phyloP scores from a whole-genome alignment of 2,888 invertebrate genomes.

The Unio pictorum region DNA sequence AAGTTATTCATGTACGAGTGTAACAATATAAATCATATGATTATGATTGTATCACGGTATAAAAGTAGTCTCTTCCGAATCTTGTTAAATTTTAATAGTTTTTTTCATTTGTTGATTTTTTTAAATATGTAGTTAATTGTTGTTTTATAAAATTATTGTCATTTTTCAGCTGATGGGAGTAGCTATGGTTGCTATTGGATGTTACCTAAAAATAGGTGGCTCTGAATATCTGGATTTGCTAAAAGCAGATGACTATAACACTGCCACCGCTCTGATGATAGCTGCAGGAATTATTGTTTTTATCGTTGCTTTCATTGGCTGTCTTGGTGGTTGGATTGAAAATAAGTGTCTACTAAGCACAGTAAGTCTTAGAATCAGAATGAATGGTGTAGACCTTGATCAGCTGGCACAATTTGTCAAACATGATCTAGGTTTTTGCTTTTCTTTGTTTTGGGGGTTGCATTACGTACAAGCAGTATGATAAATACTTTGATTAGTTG shows the following conservation, averaged over 20 bases:
- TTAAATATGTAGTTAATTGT: constrained; percentile 18
- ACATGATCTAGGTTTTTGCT: too few relatives aligned
- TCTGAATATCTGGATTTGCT: constrained; percentile 81
- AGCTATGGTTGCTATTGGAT: constrained; percentile 82
- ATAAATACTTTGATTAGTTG: too few relatives aligned
- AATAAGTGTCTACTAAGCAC: constrained; percentile 84
- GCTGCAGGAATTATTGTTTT: constrained; percentile 82
- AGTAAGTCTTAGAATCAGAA: constrained; percentile 72
- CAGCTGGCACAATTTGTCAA: background rate
- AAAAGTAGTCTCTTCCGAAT: too few relatives aligned
- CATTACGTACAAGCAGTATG: too few relatives aligned
- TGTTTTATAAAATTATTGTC: constrained; percentile 23
- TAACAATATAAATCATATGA: too few relatives aligned
- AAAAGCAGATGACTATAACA: constrained; percentile 80
- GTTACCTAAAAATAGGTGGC: constrained; percentile 81
- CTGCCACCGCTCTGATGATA: constrained; percentile 83
- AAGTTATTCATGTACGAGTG: too few relatives aligned
- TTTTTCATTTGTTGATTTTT: constrained; percentile 8
- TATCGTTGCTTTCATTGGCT: constrained; percentile 85
- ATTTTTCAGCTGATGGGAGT: constrained; percentile 80
- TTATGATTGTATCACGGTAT: too few relatives aligned
- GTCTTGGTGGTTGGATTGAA: constrained; percentile 87
- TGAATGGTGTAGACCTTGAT: background rate
- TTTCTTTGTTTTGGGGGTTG: too few relatives aligned
- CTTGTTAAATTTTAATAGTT: too few relatives aligned